phyloP scores from a whole-genome alignment of 1,140 invertebrate genomes.

The Zaprionus vittiger region DNA sequence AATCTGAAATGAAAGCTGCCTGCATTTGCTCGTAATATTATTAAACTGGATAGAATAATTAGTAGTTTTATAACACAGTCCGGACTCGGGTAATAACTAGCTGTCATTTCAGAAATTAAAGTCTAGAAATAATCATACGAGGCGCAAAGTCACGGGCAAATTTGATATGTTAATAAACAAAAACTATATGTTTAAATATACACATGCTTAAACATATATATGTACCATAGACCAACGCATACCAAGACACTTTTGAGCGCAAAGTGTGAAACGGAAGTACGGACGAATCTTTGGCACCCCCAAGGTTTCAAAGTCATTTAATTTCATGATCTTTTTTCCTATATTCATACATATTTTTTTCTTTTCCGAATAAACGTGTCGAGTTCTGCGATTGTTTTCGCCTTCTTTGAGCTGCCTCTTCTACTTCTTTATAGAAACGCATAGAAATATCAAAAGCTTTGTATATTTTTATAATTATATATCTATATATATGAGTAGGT shows the following conservation, averaged over 20 bases:
- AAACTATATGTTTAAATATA: conserved; percentile 28
- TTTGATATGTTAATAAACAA: conserved; percentile 66
- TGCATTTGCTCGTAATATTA: not conserved
- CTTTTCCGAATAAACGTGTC: conserved; percentile 49
- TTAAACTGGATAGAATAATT: conserved; percentile 3
- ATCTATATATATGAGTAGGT: conserved; percentile 10
- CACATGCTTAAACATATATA: conserved; percentile 36
- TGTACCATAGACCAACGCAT: not conserved
- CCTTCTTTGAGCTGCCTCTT: conserved; percentile 36
- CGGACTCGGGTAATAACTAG: not conserved
- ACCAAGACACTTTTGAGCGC: conserved; percentile 36
- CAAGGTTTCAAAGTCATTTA: conserved; percentile 73
- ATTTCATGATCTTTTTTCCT: conserved; percentile 78
- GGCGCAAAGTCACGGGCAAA: conserved; percentile 25
- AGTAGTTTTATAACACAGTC: not conserved
- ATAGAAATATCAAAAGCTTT: conserved; percentile 42
- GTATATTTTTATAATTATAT: conserved; percentile 15
- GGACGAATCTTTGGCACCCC: conserved; percentile 65
- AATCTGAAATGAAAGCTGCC: not conserved
- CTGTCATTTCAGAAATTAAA: not conserved
- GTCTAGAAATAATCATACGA: conserved; percentile 1
- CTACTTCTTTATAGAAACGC: conserved; percentile 38
- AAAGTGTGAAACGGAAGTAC: conserved; percentile 80
- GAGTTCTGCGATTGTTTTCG: conserved; percentile 63
- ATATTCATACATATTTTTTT: conserved; percentile 10